Evolutionary conservation across 2,888 invertebrate species (phyloP).

Genomic region (Himalopsyche tibetana): DNA sequence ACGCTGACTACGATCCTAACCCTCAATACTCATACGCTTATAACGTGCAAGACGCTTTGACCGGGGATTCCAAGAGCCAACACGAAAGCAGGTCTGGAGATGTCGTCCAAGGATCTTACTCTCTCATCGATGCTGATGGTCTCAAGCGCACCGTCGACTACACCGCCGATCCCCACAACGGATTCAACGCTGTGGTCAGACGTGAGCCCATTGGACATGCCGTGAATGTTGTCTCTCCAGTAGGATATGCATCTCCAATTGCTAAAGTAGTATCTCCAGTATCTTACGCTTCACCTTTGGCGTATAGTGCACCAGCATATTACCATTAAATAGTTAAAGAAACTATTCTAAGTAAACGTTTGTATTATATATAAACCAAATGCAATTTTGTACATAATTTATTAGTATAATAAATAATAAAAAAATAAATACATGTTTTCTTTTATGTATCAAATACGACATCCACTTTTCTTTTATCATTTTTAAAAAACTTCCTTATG

Average conservation of each 20-base stretch:
- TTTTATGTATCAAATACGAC: too few relatives aligned
- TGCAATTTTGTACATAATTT: too few relatives aligned
- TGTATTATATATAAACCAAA: too few relatives aligned
- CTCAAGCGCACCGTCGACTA: slow-evolving; percentile 76
- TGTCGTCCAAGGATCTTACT: slow-evolving; percentile 75
- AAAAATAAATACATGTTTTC: too few relatives aligned
- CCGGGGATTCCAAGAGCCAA: slow-evolving; percentile 75
- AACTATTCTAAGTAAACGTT: too few relatives aligned
- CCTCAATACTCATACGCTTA: slow-evolving; percentile 78
- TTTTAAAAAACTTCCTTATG: too few relatives aligned
- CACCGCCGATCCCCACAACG: slow-evolving; percentile 75
- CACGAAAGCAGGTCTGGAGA: slow-evolving; percentile 75
- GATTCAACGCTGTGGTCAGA: slow-evolving; percentile 76
- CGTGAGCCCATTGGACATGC: slow-evolving; percentile 71
- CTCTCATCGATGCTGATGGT: slow-evolving; percentile 75
- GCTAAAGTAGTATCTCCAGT: slow-evolving; percentile 66
- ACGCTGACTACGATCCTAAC: slow-evolving; percentile 66
- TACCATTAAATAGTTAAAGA: too few relatives aligned
- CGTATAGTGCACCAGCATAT: slow-evolving; percentile 65
- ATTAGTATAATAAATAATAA: too few relatives aligned
- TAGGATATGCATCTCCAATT: slow-evolving; percentile 66
- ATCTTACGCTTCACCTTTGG: slow-evolving; percentile 65
- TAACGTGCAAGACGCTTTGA: slow-evolving; percentile 77
- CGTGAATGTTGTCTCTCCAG: slow-evolving; percentile 69
- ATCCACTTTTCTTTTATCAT: too few relatives aligned